These are phyloP conservation scores for Eurois occulta DNA, from an alignment of 2,888 invertebrate species.

Conservation along the genomic window DNA sequence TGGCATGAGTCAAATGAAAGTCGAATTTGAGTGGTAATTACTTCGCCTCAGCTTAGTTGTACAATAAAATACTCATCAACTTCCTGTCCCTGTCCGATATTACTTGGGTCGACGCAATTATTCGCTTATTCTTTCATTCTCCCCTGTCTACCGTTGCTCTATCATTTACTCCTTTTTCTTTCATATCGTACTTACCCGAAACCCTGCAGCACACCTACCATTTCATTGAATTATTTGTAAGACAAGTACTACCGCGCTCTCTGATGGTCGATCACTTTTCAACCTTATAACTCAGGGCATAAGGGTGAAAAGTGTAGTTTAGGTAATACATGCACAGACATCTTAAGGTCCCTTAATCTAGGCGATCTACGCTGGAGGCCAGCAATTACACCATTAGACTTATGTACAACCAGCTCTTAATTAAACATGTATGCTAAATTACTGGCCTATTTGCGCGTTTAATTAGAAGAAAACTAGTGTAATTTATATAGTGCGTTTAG, in stretches of 20 bases:
- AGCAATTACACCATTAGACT: conserved; percentile 57
- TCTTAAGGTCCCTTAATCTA: conserved; percentile 48
- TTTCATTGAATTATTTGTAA: conserved; percentile 5
- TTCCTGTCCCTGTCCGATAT: not conserved
- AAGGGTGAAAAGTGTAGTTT: not conserved
- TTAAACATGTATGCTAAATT: conserved; percentile 52
- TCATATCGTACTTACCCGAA: not conserved
- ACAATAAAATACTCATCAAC: no score
- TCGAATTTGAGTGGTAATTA: not conserved
- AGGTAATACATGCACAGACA: conserved; percentile 31
- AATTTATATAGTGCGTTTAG: conserved; percentile 17
- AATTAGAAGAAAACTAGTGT: conserved; percentile 54
- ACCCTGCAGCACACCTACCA: not conserved
- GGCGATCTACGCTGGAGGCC: conserved; percentile 41
- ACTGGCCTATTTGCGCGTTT: conserved; percentile 52
- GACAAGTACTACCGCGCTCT: not conserved
- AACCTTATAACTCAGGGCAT: not conserved
- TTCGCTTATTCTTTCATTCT: not conserved
- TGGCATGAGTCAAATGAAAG: not conserved
- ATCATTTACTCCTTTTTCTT: not conserved
- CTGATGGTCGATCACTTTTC: not conserved
- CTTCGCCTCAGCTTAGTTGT: not conserved
- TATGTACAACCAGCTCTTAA: conserved; percentile 49
- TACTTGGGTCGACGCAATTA: not conserved
- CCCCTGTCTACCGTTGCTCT: not conserved